phyloP scores from a whole-genome alignment of 2,888 invertebrate species.

The Lepidocyrtinus sp. region DNA sequence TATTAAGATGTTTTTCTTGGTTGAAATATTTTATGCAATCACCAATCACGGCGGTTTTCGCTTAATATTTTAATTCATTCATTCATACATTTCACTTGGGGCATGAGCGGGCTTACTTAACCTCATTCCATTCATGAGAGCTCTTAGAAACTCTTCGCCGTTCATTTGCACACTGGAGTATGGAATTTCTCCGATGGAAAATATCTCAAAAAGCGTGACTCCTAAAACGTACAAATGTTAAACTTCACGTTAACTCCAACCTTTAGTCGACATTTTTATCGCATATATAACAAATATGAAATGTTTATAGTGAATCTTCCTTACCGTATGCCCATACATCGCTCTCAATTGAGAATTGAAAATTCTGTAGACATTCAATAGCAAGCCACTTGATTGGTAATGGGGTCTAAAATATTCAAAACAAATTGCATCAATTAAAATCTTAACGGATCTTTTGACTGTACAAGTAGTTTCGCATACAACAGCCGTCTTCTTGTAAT shows the following conservation, averaged over 20 bases:
- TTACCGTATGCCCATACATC: slow-evolving; percentile 38
- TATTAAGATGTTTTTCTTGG: no score
- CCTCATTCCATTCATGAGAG: slow-evolving; percentile 53
- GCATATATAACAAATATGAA: no score
- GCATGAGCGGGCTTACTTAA: slow-evolving; percentile 46
- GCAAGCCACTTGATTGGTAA: slow-evolving; percentile 54
- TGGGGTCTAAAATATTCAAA: slow-evolving; percentile 37
- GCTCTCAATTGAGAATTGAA: slow-evolving; percentile 48
- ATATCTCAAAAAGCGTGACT: slow-evolving; percentile 53
- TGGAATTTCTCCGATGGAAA: slow-evolving; percentile 57
- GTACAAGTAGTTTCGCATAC: slow-evolving; percentile 26
- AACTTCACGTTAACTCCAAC: no score
- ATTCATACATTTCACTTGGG: slow-evolving; percentile 46
- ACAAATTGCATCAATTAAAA: background rate
- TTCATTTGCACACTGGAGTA: slow-evolving; percentile 51
- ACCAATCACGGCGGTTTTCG: no score
- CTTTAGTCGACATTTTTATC: no score
- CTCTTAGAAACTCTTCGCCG: slow-evolving; percentile 54
- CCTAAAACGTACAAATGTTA: slow-evolving; percentile 20
- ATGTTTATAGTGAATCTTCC: no score
- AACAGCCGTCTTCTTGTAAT: slow-evolving; percentile 48
- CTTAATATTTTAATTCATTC: background rate
- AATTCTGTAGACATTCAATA: slow-evolving; percentile 48
- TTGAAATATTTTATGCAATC: no score
- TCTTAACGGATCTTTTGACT: background rate